Conservation (phyloP, 2,888 invertebrate species). For the Rotaria macrura region DNA sequence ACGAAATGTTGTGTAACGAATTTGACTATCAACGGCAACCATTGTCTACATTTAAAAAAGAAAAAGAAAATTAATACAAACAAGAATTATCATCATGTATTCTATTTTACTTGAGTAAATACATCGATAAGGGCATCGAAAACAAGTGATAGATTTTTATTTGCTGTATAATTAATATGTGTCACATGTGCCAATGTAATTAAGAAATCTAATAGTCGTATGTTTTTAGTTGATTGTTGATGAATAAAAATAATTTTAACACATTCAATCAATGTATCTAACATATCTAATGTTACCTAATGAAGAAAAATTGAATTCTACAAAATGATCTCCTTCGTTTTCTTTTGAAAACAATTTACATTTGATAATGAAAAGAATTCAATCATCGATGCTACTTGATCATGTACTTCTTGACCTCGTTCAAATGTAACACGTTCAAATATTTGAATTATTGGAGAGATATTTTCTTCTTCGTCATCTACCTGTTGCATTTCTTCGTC, state of each 20-base stretch:
- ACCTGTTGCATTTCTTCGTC: too few relatives aligned
- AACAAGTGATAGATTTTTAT: not conserved
- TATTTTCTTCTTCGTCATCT: too few relatives aligned
- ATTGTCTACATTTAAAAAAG: not conserved
- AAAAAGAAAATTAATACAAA: too few relatives aligned
- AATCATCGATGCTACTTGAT: not conserved
- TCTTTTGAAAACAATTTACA: not conserved
- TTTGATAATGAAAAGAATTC: not conserved
- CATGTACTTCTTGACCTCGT: not conserved
- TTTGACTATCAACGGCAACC: not conserved
- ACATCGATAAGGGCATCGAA: not conserved
- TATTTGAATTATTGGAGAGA: not conserved
- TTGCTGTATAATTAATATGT: not conserved
- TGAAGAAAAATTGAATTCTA: not conserved
- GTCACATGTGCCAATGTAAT: not conserved
- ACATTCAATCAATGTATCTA: not conserved
- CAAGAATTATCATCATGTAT: not conserved
- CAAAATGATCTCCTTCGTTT: too few relatives aligned
- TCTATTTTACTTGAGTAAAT: not conserved
- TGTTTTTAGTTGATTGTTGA: not conserved
- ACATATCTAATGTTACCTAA: not conserved
- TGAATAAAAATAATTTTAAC: not conserved
- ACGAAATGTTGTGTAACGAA: not conserved
- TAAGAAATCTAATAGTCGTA: not conserved
- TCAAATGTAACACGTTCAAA: not conserved